Base-by-base conservation (phyloP, 2,797 vertebrate species). In the Sciaenops ocellatus region DNA sequence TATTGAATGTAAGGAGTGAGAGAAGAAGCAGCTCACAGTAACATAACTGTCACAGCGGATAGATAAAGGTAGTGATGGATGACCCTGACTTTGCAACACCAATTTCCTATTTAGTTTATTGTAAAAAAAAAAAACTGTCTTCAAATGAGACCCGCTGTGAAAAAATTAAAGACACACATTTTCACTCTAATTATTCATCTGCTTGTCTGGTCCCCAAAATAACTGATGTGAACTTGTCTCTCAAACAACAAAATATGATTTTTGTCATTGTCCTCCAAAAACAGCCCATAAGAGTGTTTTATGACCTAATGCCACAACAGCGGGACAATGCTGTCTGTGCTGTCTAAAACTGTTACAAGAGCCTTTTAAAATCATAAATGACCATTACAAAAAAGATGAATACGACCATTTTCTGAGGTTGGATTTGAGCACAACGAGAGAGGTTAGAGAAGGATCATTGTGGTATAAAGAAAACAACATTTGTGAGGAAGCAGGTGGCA, bases 41-140 rank as follows among this genome's bases (percentile, higher is more conserved):
- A 71, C 67, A 74, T 62, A 56, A 65, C 66, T 80, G 78, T 83
- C 73, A 79, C 18, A 59, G 59, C 38, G 6, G 61, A 56, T 59
- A 73, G 80, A 73, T 89, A 81, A 87, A 85, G 42, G 75, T 69
- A 51, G 47, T 67, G 64, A 85, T 83, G 69, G 52, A 81, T 76
- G 51, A 74, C 50, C 7, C 30, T 71, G 60, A 79, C 59, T 55
- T 38, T 79, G 66, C 41, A n/a, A n/a, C n/a, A 69, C 47, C 67
- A 50, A 69, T 76, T 60, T 78, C 28, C 69, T 41, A 66, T 56
- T 73, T 68, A 60, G 15, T 66, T 48, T 59, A 8, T 42, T 24
- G 44, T 51, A 26, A 44, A 42, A 42, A 42, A 42, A 42, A 42
- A 9, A 22, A 60, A 22, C 59, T 42, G 5, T 16, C 34, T 24